phyloP scores from a whole-genome alignment of 2,797 vertebrate genomes.

The Tenualosa ilisha region DNA sequence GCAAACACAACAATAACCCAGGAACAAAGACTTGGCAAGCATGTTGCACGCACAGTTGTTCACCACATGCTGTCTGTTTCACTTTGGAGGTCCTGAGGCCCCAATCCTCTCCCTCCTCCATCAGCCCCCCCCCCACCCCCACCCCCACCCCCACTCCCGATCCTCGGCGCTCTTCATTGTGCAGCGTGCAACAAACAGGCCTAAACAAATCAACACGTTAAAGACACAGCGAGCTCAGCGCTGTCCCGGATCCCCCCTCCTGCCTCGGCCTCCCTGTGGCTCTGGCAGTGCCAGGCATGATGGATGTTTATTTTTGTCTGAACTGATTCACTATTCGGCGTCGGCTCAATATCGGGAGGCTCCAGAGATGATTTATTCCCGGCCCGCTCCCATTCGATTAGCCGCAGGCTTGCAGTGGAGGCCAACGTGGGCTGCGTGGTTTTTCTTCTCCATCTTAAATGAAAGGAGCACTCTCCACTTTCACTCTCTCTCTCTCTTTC shows the following conservation, averaged over 20 bases:
- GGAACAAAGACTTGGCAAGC: constrained; percentile 34
- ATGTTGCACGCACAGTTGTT: constrained; percentile 27
- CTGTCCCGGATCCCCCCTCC: constrained; percentile 26
- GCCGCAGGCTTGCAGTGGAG: constrained; percentile 51
- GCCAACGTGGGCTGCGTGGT: constrained; percentile 42
- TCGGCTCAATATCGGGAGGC: constrained; percentile 56
- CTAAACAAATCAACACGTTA: constrained; percentile 43
- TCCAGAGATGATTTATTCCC: constrained; percentile 62
- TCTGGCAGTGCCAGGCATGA: constrained; percentile 52
- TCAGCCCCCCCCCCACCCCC: background rate
- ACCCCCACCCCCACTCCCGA: background rate
- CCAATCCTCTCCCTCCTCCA: background rate
- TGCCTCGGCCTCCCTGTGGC: constrained; percentile 42
- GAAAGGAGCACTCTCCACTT: constrained; percentile 34
- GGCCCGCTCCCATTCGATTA: constrained; percentile 57
- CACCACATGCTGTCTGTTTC: constrained; percentile 39
- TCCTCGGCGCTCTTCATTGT: background rate
- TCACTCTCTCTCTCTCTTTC: background rate
- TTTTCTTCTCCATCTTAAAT: constrained; percentile 35
- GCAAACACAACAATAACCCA: constrained; percentile 13
- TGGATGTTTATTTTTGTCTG: constrained; percentile 61
- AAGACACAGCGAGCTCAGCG: background rate
- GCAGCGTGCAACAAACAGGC: constrained; percentile 28
- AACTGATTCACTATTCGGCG: constrained; percentile 57
- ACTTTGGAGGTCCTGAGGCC: constrained; percentile 34